Base-by-base conservation (phyloP, 2,888 invertebrate genomes). In the Euproctis similis region DNA sequence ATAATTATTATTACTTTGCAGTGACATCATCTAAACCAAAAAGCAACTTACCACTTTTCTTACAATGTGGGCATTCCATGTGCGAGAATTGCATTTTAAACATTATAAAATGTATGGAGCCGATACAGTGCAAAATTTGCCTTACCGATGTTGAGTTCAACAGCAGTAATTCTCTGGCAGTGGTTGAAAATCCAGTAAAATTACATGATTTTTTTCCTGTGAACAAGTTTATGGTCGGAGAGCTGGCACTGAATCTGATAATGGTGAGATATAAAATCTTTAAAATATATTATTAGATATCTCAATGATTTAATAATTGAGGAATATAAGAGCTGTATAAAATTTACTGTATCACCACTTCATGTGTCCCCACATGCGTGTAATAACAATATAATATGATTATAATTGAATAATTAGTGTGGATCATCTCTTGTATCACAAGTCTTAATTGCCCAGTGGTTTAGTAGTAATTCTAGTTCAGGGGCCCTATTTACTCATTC, bases 61-160 rank as follows among this genome's bases (percentile, higher is more conserved):
- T 92, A 33, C 52, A 78, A 36, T 93, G 93, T 54, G 88, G 88
- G 1, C 93, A 93, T 60, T 80, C 88, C 2, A 77, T 89, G 48
- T 93, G 93, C 48, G 89, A 89, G 42, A 84, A 73, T 26, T 93
- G 92, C 56, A 58, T 89, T 8, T 67, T 56, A 18, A 71, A 64
- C 34, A 59, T 71, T 12, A 36, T 68, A 0, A 70, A 62, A 41
- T 75, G 72, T 44, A 38, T 46, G 11, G 84, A 82, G 39, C 78
- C 77, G 0, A 66, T 87, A 20, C 64, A 69, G 24, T 89, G 89
- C 51, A 71, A 71, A 39, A 52, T 82, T 31, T 89, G 88, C 57
- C 57, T 68, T 5, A 48, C 59, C 4, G 46, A 64, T 19, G 72
- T 78, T 47, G 46, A 69, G 18, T 26, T 74, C 6, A 47, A 46